Conservation (phyloP, 1,140 invertebrate genomes). For the Sycophila sp. region DNA sequence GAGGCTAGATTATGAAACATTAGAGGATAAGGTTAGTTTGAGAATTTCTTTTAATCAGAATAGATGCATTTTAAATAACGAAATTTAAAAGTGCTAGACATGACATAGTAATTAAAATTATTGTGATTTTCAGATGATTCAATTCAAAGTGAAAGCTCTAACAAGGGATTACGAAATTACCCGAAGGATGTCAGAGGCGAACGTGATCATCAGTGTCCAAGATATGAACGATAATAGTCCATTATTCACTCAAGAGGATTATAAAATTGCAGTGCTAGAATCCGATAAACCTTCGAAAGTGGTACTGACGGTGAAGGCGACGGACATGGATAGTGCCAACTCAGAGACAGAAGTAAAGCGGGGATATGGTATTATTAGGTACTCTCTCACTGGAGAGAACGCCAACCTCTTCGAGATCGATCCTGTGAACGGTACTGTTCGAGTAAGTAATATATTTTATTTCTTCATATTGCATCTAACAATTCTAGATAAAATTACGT, state of each 20-base stretch:
- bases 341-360: conserved; percentile 70
- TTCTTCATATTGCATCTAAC: too few relatives aligned
- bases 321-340: conserved; percentile 75
- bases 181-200: conserved; percentile 73
- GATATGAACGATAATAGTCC: conserved; percentile 87
- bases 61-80: not conserved
- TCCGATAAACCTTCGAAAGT: conserved; percentile 75
- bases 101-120: not conserved
- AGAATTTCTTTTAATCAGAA: not conserved
- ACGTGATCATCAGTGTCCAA: conserved; percentile 74
- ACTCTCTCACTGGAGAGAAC: conserved; percentile 76
- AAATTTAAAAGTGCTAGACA: too few relatives aligned
- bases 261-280: conserved; percentile 77
- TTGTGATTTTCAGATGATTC: conserved; percentile 64
- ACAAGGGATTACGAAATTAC: conserved; percentile 74
- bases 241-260: conserved; percentile 75
- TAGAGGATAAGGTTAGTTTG: conserved; percentile 69
- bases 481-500: not conserved
- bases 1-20: conserved; percentile 78
- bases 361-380: conserved; percentile 76
- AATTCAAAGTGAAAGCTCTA: conserved; percentile 77
- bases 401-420: conserved; percentile 78
- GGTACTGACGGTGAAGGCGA: conserved; percentile 76
- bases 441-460: too few relatives aligned
- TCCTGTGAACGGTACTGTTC: conserved; percentile 72